phyloP scores from a whole-genome alignment of 2,888 invertebrate genomes.

The Gisinianus flammeolus region DNA sequence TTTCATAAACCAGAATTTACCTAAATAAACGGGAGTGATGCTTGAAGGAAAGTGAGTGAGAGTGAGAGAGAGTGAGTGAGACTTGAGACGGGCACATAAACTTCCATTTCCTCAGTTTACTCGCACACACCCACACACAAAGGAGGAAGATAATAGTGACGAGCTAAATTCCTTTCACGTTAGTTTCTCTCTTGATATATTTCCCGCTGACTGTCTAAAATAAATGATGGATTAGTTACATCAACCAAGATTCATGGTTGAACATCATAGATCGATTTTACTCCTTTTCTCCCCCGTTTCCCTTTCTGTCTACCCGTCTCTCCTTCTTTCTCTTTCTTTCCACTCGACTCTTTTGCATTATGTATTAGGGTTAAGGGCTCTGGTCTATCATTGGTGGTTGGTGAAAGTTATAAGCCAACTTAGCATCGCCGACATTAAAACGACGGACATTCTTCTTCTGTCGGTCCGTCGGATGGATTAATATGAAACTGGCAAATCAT shows the following conservation, averaged over 20 bases:
- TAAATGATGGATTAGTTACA: slow-evolving; percentile 34
- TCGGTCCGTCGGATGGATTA: background rate
- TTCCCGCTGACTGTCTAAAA: slow-evolving; percentile 23
- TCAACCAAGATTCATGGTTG: slow-evolving; percentile 15
- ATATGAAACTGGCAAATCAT: slow-evolving; percentile 30
- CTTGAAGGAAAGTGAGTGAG: background rate
- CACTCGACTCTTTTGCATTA: slow-evolving; percentile 2
- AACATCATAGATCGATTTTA: slow-evolving; percentile 18
- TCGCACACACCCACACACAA: too few species aligned
- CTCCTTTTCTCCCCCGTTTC: background rate
- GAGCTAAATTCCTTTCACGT: slow-evolving; percentile 11
- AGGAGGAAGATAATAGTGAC: too few species aligned
- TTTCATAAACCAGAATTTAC: too few species aligned
- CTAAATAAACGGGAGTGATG: too few species aligned
- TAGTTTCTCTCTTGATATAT: background rate
- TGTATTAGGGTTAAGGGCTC: slow-evolving; percentile 3
- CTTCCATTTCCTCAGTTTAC: too few species aligned
- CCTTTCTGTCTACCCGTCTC: background rate
- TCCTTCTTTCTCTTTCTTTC: background rate
- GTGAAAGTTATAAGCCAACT: too few species aligned
- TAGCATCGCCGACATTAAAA: background rate
- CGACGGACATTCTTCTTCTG: too few species aligned
- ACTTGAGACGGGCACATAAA: background rate
- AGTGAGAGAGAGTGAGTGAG: background rate
- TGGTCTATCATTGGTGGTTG: too few species aligned